Percentiles rank a stretch among this genome's conserved stretches.
Evolutionary conservation across 2,797 vertebrate species (phyloP).

Genomic region (Carcharodon carcharias): DNA sequence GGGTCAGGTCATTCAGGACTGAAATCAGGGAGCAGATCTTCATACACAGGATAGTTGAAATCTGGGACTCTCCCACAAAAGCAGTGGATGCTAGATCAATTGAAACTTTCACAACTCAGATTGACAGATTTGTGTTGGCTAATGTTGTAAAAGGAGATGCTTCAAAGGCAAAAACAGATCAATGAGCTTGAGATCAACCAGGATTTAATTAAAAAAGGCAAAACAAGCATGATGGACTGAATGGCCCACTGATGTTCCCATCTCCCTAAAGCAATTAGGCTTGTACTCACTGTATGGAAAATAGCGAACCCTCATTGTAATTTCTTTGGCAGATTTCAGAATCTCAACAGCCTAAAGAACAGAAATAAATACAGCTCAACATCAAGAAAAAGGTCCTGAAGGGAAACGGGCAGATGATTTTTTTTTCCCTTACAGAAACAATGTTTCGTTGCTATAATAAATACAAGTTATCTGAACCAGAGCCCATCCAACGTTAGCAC

Average conservation of each 20-base stretch:
- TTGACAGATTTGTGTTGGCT: not conserved
- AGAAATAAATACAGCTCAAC: not conserved
- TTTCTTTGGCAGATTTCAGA: constrained; percentile 90
- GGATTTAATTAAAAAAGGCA: not conserved
- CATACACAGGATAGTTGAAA: not conserved
- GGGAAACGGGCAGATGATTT: constrained; percentile 15
- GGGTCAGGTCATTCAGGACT: not conserved
- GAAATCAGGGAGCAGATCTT: not conserved
- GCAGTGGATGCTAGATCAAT: not conserved
- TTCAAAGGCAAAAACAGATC: not conserved
- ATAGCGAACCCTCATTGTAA: constrained; percentile 90
- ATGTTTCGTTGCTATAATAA: not conserved
- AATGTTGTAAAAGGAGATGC: not conserved
- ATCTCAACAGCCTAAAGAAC: constrained; percentile 88
- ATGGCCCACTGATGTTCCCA: no score
- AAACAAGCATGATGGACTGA: not conserved
- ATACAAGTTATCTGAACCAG: not conserved
- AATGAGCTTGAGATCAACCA: not conserved
- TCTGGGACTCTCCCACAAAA: not conserved
- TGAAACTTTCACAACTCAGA: not conserved
- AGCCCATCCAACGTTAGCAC: not conserved
- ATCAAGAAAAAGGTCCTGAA: not conserved
- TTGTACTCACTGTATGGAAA: constrained; percentile 89
- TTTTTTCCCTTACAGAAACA: constrained; percentile 34
- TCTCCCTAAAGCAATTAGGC: not conserved